A percentile compares a stretch with the other conserved stretches of the same genome.
Conservation (phyloP, 2,113 vertebrate genomes). For the Tenrec ecaudatus region DNA sequence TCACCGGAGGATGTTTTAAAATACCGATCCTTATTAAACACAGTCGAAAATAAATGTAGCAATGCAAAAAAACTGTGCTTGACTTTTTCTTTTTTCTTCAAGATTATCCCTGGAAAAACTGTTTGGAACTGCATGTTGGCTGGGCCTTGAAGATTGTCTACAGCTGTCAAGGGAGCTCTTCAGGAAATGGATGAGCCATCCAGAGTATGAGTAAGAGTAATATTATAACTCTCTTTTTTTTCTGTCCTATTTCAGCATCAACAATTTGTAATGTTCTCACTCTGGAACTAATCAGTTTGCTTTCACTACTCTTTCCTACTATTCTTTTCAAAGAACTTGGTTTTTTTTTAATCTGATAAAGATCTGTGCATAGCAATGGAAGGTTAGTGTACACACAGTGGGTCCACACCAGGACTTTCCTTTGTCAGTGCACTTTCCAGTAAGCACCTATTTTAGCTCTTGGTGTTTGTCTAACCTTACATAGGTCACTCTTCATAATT, state of each 20-base stretch:
- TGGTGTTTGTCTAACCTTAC: not conserved
- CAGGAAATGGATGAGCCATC: constrained; percentile 84
- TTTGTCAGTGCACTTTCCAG: not conserved
- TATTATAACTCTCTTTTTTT: not conserved
- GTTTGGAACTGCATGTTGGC: constrained; percentile 82
- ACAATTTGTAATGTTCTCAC: not conserved
- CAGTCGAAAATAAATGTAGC: constrained; percentile 9
- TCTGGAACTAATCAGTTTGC: not conserved
- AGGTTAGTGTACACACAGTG: not conserved
- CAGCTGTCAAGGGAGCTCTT: constrained; percentile 86
- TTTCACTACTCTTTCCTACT: not conserved
- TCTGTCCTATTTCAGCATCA: not conserved
- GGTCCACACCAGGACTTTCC: not conserved
- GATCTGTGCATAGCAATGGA: not conserved
- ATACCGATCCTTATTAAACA: constrained; percentile 23
- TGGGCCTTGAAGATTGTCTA: constrained; percentile 88
- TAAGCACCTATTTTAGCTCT: not conserved
- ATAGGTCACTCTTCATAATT: not conserved
- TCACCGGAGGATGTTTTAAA: constrained; percentile 36
- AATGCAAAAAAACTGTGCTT: constrained; percentile 63
- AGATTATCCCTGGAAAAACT: constrained; percentile 83
- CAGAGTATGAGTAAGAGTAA: constrained; percentile 84
- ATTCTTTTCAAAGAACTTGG: constrained; percentile 4
- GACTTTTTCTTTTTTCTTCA: constrained; percentile 69
- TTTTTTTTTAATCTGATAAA: not conserved